These are phyloP conservation scores for Lacanobia wlatinum DNA, from an alignment of 2,888 invertebrate genomes.

Conservation along the genomic window DNA sequence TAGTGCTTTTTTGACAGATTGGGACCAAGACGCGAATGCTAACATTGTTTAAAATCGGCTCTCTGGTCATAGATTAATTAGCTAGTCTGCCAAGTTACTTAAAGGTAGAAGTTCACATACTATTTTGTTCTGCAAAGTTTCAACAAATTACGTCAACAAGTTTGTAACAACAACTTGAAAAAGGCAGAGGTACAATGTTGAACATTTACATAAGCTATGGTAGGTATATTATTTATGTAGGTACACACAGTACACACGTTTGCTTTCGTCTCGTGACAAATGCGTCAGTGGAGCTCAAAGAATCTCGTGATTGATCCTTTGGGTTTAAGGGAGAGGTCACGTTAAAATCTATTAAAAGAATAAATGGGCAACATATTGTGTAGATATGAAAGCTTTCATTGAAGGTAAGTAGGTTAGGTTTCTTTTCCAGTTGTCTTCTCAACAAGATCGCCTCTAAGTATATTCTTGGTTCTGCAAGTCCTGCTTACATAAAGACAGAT, in stretches of 20 bases:
- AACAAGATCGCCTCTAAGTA: too few species aligned
- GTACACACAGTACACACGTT: conserved; percentile 8
- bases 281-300: conserved; percentile 41
- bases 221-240: too few species aligned
- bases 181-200: neutral
- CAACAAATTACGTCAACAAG: neutral
- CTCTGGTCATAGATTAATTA: too few species aligned
- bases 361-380: neutral
- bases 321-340: conserved; percentile 39
- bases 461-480: neutral
- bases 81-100: too few species aligned
- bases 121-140: neutral
- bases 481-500: too few species aligned
- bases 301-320: conserved; percentile 57
- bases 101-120: too few species aligned
- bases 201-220: neutral
- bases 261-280: conserved; percentile 32
- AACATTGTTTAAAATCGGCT: too few species aligned
- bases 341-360: conserved; percentile 15
- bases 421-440: too few species aligned
- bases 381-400: too few species aligned
- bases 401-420: too few species aligned
- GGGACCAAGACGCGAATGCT: too few species aligned
- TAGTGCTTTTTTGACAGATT: too few species aligned
- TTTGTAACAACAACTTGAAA: neutral